phyloP scores from a whole-genome alignment of 2,888 invertebrate species.

The Trypoxylon attenuatum region DNA sequence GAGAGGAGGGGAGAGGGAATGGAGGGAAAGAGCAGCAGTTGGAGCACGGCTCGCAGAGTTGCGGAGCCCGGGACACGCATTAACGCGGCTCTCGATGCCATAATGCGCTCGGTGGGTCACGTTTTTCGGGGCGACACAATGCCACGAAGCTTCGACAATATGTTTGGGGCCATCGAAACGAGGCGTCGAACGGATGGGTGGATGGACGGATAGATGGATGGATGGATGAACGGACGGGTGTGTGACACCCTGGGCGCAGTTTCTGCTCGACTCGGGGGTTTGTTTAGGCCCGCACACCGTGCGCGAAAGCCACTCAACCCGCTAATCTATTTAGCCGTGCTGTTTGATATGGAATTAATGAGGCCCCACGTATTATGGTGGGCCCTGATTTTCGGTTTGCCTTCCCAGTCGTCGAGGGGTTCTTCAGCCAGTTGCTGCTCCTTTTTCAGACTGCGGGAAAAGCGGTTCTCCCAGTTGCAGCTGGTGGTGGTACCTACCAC shows the following conservation, averaged over 20 bases:
- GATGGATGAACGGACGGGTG: slow-evolving; percentile 26
- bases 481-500: slow-evolving; percentile 13
- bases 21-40: slow-evolving; percentile 25
- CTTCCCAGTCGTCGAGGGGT: slow-evolving; percentile 17
- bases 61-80: slow-evolving; percentile 64
- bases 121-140: slow-evolving; percentile 46
- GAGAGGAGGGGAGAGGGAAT: neutral
- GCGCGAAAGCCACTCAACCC: slow-evolving; percentile 70
- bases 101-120: slow-evolving; percentile 49
- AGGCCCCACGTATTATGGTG: slow-evolving; percentile 60
- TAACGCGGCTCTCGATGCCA: slow-evolving; percentile 63
- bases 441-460: slow-evolving; percentile 38
- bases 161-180: slow-evolving; percentile 56
- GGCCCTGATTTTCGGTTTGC: slow-evolving; percentile 53
- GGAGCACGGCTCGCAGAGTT: slow-evolving; percentile 16
- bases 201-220: slow-evolving; percentile 32
- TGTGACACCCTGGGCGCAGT: neutral
- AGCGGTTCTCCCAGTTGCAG: slow-evolving; percentile 8
- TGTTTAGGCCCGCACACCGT: slow-evolving; percentile 65
- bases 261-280: slow-evolving; percentile 44
- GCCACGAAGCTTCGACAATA: slow-evolving; percentile 56
- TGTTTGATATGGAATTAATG: slow-evolving; percentile 75
- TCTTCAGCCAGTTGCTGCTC: slow-evolving; percentile 27
- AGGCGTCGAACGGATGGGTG: slow-evolving; percentile 47
- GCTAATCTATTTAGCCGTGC: slow-evolving; percentile 73